Conservation (phyloP, 2,113 vertebrate species). For the Numida meleagris region DNA sequence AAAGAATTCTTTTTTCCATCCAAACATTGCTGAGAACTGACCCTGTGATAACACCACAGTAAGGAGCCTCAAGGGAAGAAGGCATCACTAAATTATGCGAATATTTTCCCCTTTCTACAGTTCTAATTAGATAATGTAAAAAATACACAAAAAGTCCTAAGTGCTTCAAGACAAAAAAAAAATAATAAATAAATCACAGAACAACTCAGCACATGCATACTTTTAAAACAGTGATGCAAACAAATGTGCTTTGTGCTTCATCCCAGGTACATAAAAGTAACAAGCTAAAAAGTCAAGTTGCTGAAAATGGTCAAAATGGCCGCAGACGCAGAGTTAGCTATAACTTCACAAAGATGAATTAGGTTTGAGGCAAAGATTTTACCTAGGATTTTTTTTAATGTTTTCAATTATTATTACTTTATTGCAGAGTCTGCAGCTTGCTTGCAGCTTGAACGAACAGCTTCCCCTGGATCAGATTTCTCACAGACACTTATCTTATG, state of each 20-base stretch:
- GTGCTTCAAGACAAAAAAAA: background rate
- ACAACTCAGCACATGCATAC: background rate
- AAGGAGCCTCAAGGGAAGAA: background rate
- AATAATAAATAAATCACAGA: background rate
- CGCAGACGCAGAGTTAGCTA: background rate
- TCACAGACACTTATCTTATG: background rate
- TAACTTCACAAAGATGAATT: background rate
- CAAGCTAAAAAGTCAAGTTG: background rate
- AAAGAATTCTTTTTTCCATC: background rate
- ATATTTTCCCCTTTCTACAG: background rate
- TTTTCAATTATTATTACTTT: background rate
- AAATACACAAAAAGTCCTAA: background rate
- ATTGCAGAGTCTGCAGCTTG: background rate
- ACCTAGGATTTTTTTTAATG: background rate
- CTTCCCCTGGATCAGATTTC: background rate
- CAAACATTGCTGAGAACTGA: background rate
- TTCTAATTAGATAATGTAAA: background rate
- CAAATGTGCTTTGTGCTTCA: background rate
- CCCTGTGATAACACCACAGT: background rate
- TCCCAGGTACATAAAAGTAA: background rate
- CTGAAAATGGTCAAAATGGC: background rate
- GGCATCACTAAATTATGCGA: background rate
- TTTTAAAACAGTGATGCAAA: background rate
- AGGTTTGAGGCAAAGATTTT: background rate
- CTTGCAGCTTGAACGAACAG: background rate